A percentile compares a stretch with the other conserved stretches of the same genome.
These are phyloP conservation scores for Triops cancriformis DNA, from an alignment of 1,140 invertebrate genomes.

Conservation along the genomic window DNA sequence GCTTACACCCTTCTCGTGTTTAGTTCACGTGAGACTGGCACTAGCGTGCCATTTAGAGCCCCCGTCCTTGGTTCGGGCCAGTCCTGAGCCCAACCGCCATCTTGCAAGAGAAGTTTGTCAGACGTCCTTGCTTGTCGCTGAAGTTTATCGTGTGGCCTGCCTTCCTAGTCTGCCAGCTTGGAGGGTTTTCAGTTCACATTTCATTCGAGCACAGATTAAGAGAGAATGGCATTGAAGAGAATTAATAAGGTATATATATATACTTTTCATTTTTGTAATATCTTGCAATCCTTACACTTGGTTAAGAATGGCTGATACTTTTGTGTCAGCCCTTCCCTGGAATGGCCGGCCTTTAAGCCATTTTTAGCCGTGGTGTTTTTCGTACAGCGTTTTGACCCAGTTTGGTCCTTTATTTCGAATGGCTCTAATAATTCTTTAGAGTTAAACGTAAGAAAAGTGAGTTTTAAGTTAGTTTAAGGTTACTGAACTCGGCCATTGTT, in stretches of 20 bases:
- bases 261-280: background rate
- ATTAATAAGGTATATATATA: conserved; percentile 80
- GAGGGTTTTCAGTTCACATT: background rate
- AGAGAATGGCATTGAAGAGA: conserved; percentile 80
- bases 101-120: conserved; percentile 9
- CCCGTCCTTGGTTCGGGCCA: background rate
- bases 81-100: background rate
- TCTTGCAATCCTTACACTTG: background rate
- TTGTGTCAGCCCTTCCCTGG: conserved; percentile 8
- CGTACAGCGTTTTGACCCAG: background rate
- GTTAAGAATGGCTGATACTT: conserved; percentile 4
- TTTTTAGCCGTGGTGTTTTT: background rate
- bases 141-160: conserved; percentile 4
- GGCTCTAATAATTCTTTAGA: background rate
- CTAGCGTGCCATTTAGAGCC: too few relatives aligned
- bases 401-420: background rate
- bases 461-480: background rate
- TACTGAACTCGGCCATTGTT: background rate
- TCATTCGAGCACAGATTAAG: conserved; percentile 19
- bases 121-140: conserved; percentile 12
- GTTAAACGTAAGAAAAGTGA: background rate
- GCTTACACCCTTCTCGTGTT: background rate
- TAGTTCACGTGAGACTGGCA: background rate
- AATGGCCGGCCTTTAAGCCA: conserved; percentile 12
- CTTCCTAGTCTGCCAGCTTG: background rate